Conservation (phyloP, 2,113 vertebrate species). For the Gadus chalcogrammus region DNA sequence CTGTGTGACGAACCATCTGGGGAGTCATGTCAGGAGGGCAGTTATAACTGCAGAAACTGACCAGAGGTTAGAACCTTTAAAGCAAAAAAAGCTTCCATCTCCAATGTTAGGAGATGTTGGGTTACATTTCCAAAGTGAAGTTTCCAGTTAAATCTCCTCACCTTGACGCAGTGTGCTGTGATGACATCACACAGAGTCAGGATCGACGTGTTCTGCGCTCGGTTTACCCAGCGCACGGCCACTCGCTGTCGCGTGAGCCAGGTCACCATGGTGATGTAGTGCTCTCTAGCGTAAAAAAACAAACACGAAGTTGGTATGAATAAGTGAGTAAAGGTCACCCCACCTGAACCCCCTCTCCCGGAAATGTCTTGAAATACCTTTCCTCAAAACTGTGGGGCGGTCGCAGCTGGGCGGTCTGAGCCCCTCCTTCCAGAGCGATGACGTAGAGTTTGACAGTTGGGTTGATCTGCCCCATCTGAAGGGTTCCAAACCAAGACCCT, state of each 20-base stretch:
- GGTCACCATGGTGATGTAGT: constrained; percentile 70
- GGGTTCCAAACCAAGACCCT: background rate
- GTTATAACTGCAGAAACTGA: too few species aligned
- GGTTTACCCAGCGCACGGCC: constrained; percentile 71
- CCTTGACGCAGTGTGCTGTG: constrained; percentile 56
- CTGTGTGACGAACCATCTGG: too few species aligned
- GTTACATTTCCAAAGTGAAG: too few species aligned
- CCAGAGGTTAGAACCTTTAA: too few species aligned
- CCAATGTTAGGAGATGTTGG: background rate
- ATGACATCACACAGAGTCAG: constrained; percentile 61
- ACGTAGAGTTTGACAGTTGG: constrained; percentile 62
- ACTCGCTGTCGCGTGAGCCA: constrained; percentile 61
- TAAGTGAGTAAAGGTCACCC: background rate
- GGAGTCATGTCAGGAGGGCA: too few species aligned
- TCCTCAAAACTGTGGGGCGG: constrained; percentile 66
- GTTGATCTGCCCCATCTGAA: constrained; percentile 70
- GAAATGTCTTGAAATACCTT: constrained; percentile 45
- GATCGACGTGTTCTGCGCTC: constrained; percentile 70
- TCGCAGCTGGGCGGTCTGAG: constrained; percentile 57
- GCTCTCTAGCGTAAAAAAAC: constrained; percentile 43
- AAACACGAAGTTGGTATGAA: background rate
- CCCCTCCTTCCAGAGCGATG: constrained; percentile 60
- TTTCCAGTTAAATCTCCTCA: constrained; percentile 27
- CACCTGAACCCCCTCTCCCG: background rate
- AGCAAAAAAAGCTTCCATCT: background rate